These are phyloP conservation scores for Reticulitermes speratus DNA, from an alignment of 1,140 invertebrate genomes.

Conservation along the genomic window DNA sequence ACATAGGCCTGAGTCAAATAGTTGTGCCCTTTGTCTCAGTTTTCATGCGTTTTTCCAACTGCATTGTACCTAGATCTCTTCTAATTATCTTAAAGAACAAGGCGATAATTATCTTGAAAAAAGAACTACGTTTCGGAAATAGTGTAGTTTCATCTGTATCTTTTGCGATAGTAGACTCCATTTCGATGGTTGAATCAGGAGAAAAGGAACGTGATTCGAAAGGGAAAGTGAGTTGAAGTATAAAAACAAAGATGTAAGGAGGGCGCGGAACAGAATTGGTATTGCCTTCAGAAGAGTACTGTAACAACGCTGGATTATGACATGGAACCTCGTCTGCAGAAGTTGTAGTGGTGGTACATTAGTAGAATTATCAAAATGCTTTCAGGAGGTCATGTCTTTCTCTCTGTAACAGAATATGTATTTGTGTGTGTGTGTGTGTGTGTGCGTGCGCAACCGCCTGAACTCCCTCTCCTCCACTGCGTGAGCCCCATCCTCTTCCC, in stretches of 20 bases:
- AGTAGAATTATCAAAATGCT: conserved; percentile 27
- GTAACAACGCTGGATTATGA: background rate
- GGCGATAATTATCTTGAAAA: no score
- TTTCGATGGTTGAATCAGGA: background rate
- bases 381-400: conserved; percentile 7
- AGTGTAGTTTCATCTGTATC: no score
- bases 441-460: conserved; percentile 1
- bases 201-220: background rate
- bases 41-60: no score
- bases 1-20: no score
- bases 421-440: background rate
- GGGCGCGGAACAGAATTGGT: background rate
- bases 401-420: no score
- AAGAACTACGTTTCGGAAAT: no score
- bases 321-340: background rate
- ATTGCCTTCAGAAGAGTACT: background rate
- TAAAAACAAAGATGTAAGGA: background rate
- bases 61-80: no score
- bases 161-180: background rate
- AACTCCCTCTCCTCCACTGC: background rate
- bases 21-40: no score
- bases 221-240: background rate
- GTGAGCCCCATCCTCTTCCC: background rate
- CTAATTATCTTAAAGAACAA: no score
- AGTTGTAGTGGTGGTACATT: conserved; percentile 18